A percentile compares a stretch with the other conserved stretches of the same genome.
phyloP scores from a whole-genome alignment of 2,113 vertebrate genomes.

The Petaurus breviceps region DNA sequence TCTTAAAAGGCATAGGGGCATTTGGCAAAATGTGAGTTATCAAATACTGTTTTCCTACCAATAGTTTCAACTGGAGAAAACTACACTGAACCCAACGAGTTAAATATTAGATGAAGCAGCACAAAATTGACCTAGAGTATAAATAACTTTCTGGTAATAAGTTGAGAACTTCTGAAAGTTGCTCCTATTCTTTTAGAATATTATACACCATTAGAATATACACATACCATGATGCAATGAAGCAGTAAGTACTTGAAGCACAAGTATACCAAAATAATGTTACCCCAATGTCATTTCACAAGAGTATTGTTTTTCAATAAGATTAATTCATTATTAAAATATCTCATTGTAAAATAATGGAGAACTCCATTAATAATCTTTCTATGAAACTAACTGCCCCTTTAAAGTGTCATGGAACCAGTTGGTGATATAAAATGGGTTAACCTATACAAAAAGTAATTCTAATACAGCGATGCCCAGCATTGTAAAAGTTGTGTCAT shows the following conservation, averaged over 20 bases:
- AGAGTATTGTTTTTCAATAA: background rate
- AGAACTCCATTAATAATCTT: background rate
- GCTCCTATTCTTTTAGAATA: background rate
- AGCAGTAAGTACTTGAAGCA: background rate
- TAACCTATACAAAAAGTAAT: background rate
- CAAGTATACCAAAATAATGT: background rate
- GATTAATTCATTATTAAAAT: background rate
- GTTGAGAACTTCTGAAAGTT: background rate
- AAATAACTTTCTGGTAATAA: background rate
- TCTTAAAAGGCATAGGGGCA: conserved; percentile 42
- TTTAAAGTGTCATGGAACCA: background rate
- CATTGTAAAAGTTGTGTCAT: background rate
- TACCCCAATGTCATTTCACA: background rate
- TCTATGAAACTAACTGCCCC: background rate
- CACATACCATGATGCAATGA: accelerated
- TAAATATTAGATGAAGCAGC: background rate
- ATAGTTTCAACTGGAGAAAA: conserved; percentile 22
- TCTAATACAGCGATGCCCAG: background rate
- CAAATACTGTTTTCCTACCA: conserved; percentile 29
- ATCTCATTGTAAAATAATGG: background rate
- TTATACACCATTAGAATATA: too few species aligned
- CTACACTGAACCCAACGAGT: background rate
- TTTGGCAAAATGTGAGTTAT: conserved; percentile 22
- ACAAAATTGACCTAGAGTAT: background rate
- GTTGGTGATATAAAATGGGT: background rate